Base-by-base conservation (phyloP, 2,113 vertebrate genomes). In the Hydrolagus affinis region DNA sequence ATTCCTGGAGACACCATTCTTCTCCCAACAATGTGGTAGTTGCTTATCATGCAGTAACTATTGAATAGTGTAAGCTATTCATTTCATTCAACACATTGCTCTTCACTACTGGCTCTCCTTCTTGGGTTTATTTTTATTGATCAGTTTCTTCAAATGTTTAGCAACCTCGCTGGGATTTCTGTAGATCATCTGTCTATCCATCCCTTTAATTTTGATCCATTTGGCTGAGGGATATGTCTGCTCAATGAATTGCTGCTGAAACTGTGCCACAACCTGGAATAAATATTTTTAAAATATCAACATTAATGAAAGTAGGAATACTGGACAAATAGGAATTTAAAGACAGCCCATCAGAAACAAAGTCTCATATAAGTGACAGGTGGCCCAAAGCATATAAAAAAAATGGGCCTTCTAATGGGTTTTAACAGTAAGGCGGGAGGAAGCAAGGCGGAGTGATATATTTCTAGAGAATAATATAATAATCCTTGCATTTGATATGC, bases 131-230 rank as follows among this genome's bases (percentile, higher is more conserved):
- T 90, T 91, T 85, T 89, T 91, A 86, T 89, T 89, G 86, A 95
- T 91, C 56, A 95, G 88, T 88, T 89, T 92, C 88, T 88, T 89
- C 89, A 95, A 91, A 90, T 94, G 90, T 88, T 93, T 89, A 89
- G 88, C 92, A 86, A 95, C 89, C 86, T 88, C 89, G 88, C 90
- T 92, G 87, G 93, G 92, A 86, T 90, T 89, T 91, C 90, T 92
- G 90, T 94, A 94, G 91, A 95, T 92, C 92, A 93, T 91, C 89
- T 87, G 91, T 85, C 93, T 91, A 91, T 94, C 93, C 21, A 86
- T 91, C 89, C 90, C 92, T 88, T 88, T 90, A 86, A 94, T 89
- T 86, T 91, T 91, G 89, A 94, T 87, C 88, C 88, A 92, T 89
- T 89, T 90, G 90, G 92, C 93, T 87, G 90, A 90, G 23, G 92